Percentiles rank a stretch among this genome's conserved stretches.
Conservation (phyloP, 2,113 vertebrate species). For the Oriolus oriolus region DNA sequence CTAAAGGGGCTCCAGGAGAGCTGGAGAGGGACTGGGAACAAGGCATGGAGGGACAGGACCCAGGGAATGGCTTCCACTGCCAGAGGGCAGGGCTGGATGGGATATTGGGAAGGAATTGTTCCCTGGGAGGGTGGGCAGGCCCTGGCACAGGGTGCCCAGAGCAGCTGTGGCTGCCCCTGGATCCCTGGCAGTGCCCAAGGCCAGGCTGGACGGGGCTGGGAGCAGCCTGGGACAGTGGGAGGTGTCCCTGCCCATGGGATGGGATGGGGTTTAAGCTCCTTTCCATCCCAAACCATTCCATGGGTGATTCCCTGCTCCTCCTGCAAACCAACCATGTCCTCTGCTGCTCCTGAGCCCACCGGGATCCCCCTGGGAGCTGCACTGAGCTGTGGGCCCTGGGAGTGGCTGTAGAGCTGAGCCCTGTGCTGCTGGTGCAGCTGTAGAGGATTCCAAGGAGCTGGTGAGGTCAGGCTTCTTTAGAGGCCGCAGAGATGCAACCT, state of each 20-base stretch:
- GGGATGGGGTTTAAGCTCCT: fast-evolving
- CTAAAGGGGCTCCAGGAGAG: not conserved
- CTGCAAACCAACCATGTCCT: not conserved
- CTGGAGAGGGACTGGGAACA: not conserved
- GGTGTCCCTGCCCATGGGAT: not conserved
- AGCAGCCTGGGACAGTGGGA: not conserved
- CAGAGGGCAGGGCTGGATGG: not conserved
- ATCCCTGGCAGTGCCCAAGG: not conserved
- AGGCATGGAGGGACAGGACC: not conserved
- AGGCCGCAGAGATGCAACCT: not conserved
- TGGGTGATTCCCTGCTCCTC: too few relatives aligned
- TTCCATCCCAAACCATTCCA: too few relatives aligned
- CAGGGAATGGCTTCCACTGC: not conserved
- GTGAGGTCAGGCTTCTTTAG: not conserved
- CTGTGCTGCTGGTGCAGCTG: fast-evolving
- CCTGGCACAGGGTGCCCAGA: not conserved
- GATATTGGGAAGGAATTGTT: not conserved
- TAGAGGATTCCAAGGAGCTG: not conserved
- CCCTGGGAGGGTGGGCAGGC: not conserved
- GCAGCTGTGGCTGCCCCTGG: not conserved
- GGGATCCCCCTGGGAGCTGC: not conserved
- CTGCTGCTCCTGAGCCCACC: not conserved
- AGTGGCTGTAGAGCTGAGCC: fast-evolving
- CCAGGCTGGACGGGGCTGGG: not conserved
- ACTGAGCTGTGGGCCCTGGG: not conserved